Evolutionary conservation across 1,140 invertebrate genomes (phyloP).

Genomic region (Brachionus asplanchnoidis): DNA sequence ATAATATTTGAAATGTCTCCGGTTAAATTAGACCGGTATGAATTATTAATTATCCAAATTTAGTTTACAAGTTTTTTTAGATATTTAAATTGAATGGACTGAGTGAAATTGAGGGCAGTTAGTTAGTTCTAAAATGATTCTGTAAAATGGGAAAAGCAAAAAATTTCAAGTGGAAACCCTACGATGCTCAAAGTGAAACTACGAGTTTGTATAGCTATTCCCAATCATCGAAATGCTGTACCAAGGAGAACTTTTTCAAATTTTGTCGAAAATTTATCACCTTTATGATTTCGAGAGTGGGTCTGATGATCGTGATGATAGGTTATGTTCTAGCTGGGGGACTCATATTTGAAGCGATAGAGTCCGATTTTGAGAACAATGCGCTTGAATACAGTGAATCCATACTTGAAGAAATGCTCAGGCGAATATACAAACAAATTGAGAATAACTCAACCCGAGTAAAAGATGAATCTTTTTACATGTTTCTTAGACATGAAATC

Average conservation of each 20-base stretch:
- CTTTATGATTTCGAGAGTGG: conserved; percentile 41
- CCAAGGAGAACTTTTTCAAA: conserved; percentile 33
- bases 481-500: conserved; percentile 15
- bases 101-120: not conserved
- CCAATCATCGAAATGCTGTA: conserved; percentile 17
- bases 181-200: not conserved
- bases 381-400: not conserved
- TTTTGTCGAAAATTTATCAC: conserved; percentile 37
- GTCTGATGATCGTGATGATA: conserved; percentile 25
- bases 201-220: not conserved
- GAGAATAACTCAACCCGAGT: conserved; percentile 33
- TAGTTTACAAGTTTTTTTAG: not conserved
- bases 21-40: not conserved
- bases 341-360: conserved; percentile 35
- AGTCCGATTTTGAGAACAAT: conserved; percentile 12
- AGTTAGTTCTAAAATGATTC: not conserved
- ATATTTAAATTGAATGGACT: not conserved
- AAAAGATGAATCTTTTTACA: conserved; percentile 12
- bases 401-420: conserved; percentile 36
- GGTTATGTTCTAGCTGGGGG: conserved; percentile 39
- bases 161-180: not conserved
- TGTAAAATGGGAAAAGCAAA: conserved; percentile 19
- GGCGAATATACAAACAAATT: conserved; percentile 29
- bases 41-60: not conserved
- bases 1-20: not conserved